Conservation (phyloP, 2,888 invertebrate genomes). For the Zygogramma bicolorata region DNA sequence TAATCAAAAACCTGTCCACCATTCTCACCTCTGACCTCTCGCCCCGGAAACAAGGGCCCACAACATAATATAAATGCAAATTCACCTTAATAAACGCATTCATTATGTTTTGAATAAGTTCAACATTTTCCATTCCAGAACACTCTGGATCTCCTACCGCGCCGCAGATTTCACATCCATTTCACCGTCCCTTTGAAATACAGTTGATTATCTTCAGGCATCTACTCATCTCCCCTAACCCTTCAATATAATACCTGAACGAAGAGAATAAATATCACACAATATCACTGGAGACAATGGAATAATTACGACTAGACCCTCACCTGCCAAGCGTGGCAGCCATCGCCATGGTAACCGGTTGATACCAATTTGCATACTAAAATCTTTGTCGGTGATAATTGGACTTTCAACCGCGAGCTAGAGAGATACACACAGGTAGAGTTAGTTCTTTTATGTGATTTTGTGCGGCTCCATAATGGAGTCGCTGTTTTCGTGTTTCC, state of each 20-base stretch:
- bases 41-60: conserved; percentile 12
- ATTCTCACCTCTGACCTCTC: conserved; percentile 14
- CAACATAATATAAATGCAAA: conserved; percentile 43
- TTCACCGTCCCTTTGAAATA: conserved; percentile 49
- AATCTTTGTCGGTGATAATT: conserved; percentile 60
- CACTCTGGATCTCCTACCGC: conserved; percentile 33
- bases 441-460: conserved; percentile 15
- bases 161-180: conserved; percentile 45
- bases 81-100: conserved; percentile 42
- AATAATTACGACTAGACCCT: conserved; percentile 62
- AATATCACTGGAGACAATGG: conserved; percentile 62
- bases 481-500: conserved; percentile 7
- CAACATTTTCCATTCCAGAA: conserved; percentile 40
- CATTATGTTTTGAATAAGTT: conserved; percentile 41
- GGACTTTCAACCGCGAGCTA: conserved; percentile 52
- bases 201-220: conserved; percentile 48
- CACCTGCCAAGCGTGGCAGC: conserved; percentile 58
- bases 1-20: conserved; percentile 9
- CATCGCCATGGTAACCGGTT: conserved; percentile 57
- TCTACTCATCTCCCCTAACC: conserved; percentile 4
- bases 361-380: conserved; percentile 62
- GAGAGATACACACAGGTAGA: conserved; percentile 31
- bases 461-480: conserved; percentile 7
- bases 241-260: conserved; percentile 43
- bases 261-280: conserved; percentile 55